Evolutionary conservation across 2,888 invertebrate genomes (phyloP).

Genomic region (Orthosia incerta): DNA sequence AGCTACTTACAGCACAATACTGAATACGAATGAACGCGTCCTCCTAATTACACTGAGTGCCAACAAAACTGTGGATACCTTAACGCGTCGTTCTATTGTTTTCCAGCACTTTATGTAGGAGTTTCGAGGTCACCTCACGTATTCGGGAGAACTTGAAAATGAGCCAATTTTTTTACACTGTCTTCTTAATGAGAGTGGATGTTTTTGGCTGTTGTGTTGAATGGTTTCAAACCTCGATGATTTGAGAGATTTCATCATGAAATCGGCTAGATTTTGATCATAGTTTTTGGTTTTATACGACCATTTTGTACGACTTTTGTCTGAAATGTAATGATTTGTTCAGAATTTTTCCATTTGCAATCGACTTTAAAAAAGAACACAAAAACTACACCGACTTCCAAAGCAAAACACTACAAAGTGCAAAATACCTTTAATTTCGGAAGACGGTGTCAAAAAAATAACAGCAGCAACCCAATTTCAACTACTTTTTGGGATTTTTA

Average conservation of each 20-base stretch:
- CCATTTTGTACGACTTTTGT: neutral
- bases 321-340: too few species aligned
- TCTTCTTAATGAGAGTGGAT: constrained; percentile 1
- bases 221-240: neutral
- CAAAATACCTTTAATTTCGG: too few species aligned
- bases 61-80: constrained; percentile 39
- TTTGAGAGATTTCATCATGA: neutral
- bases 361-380: too few species aligned
- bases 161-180: constrained; percentile 19
- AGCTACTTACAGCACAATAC: constrained; percentile 6
- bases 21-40: constrained; percentile 28
- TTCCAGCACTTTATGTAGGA: constrained; percentile 26
- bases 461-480: too few species aligned
- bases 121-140: constrained; percentile 33
- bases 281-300: neutral
- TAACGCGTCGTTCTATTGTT: constrained; percentile 37
- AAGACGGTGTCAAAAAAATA: too few species aligned
- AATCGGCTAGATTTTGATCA: neutral
- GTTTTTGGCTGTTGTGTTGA: neutral
- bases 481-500: too few species aligned
- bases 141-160: constrained; percentile 37
- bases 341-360: too few species aligned
- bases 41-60: constrained; percentile 46
- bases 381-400: too few species aligned
- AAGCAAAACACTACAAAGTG: too few species aligned